Evolutionary conservation across 2,113 vertebrate species (phyloP).

Genomic region (Scolopax mira): DNA sequence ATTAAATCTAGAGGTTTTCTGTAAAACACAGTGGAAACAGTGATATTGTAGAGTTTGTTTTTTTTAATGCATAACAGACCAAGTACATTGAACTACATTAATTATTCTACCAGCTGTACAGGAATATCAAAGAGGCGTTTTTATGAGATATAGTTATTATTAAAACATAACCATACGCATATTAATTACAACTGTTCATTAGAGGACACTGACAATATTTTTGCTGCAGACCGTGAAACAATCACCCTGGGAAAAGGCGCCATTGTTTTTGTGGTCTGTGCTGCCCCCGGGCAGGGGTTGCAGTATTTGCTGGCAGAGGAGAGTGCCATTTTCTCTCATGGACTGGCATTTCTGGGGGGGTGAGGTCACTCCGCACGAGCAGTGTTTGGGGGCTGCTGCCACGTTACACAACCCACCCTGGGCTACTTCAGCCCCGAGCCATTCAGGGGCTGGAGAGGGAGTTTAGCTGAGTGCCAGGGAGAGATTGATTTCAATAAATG

Average conservation of each 20-base stretch:
- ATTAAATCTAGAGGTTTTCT: not conserved
- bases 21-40: not conserved
- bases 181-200: conserved; percentile 1
- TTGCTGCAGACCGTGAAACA: not conserved
- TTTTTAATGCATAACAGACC: not conserved
- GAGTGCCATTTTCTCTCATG: not conserved
- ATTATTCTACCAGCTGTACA: not conserved
- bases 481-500: conserved; percentile 58
- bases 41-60: not conserved
- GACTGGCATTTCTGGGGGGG: conserved; percentile 48
- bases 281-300: not conserved
- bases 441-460: conserved; percentile 38
- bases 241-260: not conserved
- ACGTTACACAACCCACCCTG: conserved; percentile 10
- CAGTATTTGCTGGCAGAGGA: not conserved
- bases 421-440: conserved; percentile 50
- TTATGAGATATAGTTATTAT: not conserved
- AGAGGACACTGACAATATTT: not conserved
- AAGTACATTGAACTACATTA: not conserved
- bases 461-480: conserved; percentile 64
- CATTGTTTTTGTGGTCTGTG: not conserved
- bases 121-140: not conserved
- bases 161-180: not conserved
- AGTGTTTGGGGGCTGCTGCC: not conserved
- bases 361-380: conserved; percentile 39